Evolutionary conservation across 2,888 invertebrate genomes (phyloP), one percentile per base, ranked within the genome.

Genomic region (Epirrhoe alternata): DNA sequence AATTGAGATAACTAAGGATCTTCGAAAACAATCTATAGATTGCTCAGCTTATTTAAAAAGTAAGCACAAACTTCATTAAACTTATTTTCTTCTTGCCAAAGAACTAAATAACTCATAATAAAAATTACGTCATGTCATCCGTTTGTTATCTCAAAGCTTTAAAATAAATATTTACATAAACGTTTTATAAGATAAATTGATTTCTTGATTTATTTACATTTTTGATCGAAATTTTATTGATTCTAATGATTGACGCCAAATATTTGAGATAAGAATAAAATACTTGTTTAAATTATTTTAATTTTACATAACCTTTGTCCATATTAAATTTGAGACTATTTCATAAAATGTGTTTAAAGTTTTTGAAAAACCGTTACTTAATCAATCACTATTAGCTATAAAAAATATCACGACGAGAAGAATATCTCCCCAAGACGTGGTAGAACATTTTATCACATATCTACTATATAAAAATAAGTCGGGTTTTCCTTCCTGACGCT

Each of bases 141-240:
- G 64, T 62, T 62, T 62, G 59, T 68, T 64, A 64, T 63, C 52
- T 14, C 45, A 58, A 61, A 61, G 61, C 64, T 61, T 61, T 68
- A 64, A 58, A 61, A 52, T 57, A 68, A 68, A 68, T 63, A 68
- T 67, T 57, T 60, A 57, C 17, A 60, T 58, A 53, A 58, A 51
- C 38, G 47, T 54, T 68, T 53, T 51, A 38, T 16, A 51, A 45
- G 52, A 14, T 51, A 52, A 31, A 47, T 50, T 14, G 56, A 57
- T 62, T 63, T 55, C 50, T 17, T 63, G 63, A 67, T 64, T 68
- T 64, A 68, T 61, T 60, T 61, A 55, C 53, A 60, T 57, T 53
- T 54, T 57, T 64, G 64, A 68, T 68, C 57, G 64, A 54, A 50
- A 33, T 64, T 68, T 68, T 68, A 68, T 68, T 64, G 53, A 61